These are phyloP conservation scores for Lacanobia wlatinum DNA, from an alignment of 2,888 invertebrate genomes.

Conservation along the genomic window DNA sequence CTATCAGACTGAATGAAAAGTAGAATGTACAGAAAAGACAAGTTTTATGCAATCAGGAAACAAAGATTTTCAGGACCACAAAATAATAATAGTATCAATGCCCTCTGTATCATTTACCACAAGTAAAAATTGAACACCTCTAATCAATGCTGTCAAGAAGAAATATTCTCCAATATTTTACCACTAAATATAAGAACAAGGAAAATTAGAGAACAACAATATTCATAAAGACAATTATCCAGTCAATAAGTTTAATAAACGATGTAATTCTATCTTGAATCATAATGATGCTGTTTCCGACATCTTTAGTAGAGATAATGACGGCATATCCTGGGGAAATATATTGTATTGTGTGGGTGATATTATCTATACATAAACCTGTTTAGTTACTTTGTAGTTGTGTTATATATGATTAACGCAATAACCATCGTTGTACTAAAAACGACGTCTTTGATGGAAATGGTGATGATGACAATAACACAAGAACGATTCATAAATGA, in stretches of 20 bases:
- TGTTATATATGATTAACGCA: neutral
- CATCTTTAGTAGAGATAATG: slow-evolving; percentile 33
- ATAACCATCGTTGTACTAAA: neutral
- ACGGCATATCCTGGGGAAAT: slow-evolving; percentile 20
- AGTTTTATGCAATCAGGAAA: no score
- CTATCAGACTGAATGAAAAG: no score
- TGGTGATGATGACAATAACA: no score
- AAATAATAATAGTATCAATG: neutral
- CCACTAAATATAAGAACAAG: neutral
- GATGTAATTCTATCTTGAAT: slow-evolving; percentile 43
- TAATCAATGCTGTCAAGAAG: slow-evolving; percentile 4
- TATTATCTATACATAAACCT: neutral
- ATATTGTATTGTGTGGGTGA: slow-evolving; percentile 10
- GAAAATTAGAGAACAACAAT: slow-evolving; percentile 28
- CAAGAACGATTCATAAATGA: no score
- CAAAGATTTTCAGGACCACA: neutral
- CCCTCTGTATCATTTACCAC: neutral
- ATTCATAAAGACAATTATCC: slow-evolving; percentile 30
- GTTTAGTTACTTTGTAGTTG: neutral
- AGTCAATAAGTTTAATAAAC: slow-evolving; percentile 22
- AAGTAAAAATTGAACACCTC: neutral
- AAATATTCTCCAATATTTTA: slow-evolving; percentile 19
- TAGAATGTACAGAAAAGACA: no score
- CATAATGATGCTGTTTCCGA: slow-evolving; percentile 30
- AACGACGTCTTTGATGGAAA: no score